A percentile compares a stretch with the other conserved stretches of the same genome.
Evolutionary conservation across 2,797 vertebrate species (phyloP).

Genomic region (Sebastolobus altivelis): DNA sequence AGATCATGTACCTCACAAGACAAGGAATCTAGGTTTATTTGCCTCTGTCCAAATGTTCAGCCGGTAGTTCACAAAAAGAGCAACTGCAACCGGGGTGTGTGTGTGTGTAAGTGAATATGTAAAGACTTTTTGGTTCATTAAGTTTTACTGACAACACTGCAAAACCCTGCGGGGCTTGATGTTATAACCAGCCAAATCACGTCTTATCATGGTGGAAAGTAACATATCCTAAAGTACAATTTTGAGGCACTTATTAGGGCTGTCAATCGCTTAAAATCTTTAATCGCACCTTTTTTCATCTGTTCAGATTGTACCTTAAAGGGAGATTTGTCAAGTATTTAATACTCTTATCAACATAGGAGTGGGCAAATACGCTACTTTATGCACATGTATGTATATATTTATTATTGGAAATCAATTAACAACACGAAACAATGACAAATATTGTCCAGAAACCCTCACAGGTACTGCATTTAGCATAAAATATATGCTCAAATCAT

Average conservation of each 20-base stretch:
- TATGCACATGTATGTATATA: too few species aligned
- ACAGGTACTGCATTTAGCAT: too few species aligned
- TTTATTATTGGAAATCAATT: too few species aligned
- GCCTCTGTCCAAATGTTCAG: background rate
- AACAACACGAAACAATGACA: too few species aligned
- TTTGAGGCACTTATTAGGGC: background rate
- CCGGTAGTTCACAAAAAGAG: background rate
- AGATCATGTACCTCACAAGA: background rate
- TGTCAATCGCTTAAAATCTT: background rate
- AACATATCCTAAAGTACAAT: background rate
- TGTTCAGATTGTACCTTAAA: too few species aligned
- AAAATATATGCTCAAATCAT: too few species aligned
- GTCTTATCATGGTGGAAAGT: background rate
- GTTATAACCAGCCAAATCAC: background rate
- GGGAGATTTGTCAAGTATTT: too few species aligned
- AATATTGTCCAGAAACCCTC: too few species aligned
- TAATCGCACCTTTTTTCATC: too few species aligned
- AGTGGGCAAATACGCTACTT: too few species aligned
- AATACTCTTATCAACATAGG: too few species aligned
- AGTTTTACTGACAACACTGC: background rate
- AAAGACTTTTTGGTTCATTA: background rate
- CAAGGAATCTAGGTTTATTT: background rate
- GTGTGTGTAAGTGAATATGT: background rate
- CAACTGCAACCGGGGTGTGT: background rate
- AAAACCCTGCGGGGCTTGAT: background rate